Base-by-base conservation (phyloP, 2,113 vertebrate species). In the Cryptomyrus ogoouensis region DNA sequence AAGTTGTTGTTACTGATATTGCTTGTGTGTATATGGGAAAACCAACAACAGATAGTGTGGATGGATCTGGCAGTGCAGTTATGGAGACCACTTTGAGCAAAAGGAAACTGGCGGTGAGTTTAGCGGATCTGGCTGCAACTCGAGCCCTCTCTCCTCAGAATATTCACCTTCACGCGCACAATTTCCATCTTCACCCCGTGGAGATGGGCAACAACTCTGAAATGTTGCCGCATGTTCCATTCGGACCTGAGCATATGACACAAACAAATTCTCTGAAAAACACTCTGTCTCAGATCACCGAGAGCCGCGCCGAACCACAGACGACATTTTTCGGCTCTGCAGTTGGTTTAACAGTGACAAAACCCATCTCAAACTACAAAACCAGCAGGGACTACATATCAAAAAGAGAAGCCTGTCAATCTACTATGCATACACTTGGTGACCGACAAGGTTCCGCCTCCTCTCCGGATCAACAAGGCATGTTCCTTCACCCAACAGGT, bases 11-110 rank as follows among this genome's bases (percentile, higher is more conserved):
- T 96, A 94, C 49, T 97, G 97, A 96, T 97, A 97, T 96, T 95
- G 95, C 96, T 96, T 94, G 96, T 95, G 95, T 94, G 94, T 94
- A 94, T 96, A 94, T 95, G 93, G 93, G 91, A 87, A 94, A 96
- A 95, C 95, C 95, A 92, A 92, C 95, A 95, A 93, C 95, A 93
- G 95, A 89, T 93, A 96, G 96, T 93, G 96, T 95, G 95, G 95
- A 95, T 97, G 96, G 96, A 96, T 95, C 95, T 95, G 96, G 94
- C 92, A 94, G 96, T 94, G 96, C 96, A 95, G 96, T 96, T 94
- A 99, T 98, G 98, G 97, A 99, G 94, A 95, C 96, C 97, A 96
- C 97, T 96, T 96, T 98, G 96, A 97, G 95, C 96, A 97, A 99
- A 97, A 98, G 97, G 97, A 98, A 96, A 94, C 96, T 97, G 94